Percentiles rank a stretch among this genome's conserved stretches.
phyloP scores from a whole-genome alignment of 1,140 invertebrate genomes.

The Zaprionus lachaisei region DNA sequence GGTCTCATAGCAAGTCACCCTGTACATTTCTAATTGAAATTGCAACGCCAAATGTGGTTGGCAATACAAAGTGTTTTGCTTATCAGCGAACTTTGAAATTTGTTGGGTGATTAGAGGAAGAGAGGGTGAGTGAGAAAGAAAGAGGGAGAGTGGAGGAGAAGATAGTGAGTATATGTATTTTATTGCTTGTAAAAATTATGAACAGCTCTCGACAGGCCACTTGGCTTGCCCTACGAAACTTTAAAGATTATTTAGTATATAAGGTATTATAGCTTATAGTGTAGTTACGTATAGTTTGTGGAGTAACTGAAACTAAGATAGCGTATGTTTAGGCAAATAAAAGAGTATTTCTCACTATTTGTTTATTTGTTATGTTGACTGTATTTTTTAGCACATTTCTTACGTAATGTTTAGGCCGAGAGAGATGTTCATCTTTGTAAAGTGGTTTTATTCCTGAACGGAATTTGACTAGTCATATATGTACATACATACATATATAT shows the following conservation, averaged over 20 bases:
- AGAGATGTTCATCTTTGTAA: too few relatives aligned
- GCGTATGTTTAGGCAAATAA: constrained; percentile 2
- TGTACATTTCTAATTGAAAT: constrained; percentile 4
- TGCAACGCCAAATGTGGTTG: not conserved
- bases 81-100: constrained; percentile 30
- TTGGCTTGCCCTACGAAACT: not conserved
- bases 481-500: not conserved
- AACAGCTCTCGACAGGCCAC: not conserved
- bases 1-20: not conserved
- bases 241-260: not conserved
- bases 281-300: not conserved
- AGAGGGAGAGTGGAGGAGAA: not conserved
- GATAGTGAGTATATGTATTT: not conserved
- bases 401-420: too few relatives aligned
- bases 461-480: too few relatives aligned
- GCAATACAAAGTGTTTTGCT: not conserved
- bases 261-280: not conserved
- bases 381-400: not conserved
- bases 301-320: not conserved
- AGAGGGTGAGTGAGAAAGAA: not conserved
- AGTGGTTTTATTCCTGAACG: too few relatives aligned
- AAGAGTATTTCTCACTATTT: not conserved
- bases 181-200: not conserved
- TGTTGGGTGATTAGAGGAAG: constrained; percentile 6
- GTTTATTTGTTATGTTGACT: not conserved